phyloP scores from a whole-genome alignment of 1,140 invertebrate species.

The Papilio polytes region DNA sequence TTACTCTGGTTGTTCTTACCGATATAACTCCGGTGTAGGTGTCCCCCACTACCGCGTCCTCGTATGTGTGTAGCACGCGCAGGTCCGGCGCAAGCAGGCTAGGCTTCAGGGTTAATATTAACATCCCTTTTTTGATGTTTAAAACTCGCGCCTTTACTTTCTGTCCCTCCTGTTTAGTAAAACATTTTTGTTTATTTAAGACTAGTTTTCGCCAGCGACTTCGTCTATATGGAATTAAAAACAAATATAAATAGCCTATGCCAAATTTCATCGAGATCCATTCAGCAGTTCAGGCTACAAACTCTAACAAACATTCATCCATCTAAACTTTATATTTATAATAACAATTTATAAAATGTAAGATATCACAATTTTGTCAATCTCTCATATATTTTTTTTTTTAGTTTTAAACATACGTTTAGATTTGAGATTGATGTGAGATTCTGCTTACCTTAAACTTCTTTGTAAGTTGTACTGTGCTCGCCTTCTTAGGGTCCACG shows the following conservation, averaged over 20 bases:
- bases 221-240: no score
- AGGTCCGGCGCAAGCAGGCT: conserved; percentile 82
- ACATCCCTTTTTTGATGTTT: conserved; percentile 63
- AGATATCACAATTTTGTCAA: no score
- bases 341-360: no score
- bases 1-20: conserved; percentile 47
- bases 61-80: conserved; percentile 77
- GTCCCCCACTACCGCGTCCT: conserved; percentile 79
- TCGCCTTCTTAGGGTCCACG: conserved; percentile 64
- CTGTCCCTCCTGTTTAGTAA: conserved; percentile 71
- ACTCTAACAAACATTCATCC: no score
- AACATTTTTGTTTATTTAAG: no score
- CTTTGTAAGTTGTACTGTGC: conserved; percentile 57
- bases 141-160: conserved; percentile 84
- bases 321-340: no score
- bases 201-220: no score
- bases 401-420: no score
- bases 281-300: no score
- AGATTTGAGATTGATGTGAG: neutral
- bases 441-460: conserved; percentile 65
- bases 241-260: no score
- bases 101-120: conserved; percentile 85
- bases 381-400: no score
- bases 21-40: conserved; percentile 85
- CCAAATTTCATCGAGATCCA: no score